Base-by-base conservation (phyloP, 23 tunicate species). In the Clavelina lepadiformis region DNA sequence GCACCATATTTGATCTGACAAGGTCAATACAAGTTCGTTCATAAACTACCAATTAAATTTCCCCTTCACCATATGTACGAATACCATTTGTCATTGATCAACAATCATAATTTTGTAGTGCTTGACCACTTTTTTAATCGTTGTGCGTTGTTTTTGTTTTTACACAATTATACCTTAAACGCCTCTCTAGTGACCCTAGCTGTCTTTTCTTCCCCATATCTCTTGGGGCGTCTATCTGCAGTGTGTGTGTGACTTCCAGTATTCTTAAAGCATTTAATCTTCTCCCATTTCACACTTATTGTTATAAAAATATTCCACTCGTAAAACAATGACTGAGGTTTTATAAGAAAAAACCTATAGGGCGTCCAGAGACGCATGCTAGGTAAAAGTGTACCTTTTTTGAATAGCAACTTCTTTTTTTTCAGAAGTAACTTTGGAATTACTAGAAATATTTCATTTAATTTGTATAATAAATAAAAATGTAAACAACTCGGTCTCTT, bases 381-480 rank as follows among this genome's bases (percentile, higher is more conserved):
- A 58, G 64, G 64, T 58, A 58, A 58, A 30, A 23, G 64, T 25
- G 64, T 6, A 58, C 8, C 21, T 58, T 58, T 25, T 58, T 52
- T 5, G 11, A 30, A 58, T 24, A 58, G 64, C 35, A 27, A 4
- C 11, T 58, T 58, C 5, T 58, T 58, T n/a, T 58, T 58, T 25
- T 5, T n/a, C 11, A n/a, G 8, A 58, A n/a, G 8, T 7, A 58
- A 38, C 8, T 58, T 24, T 58, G 3, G n/a, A 58, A 58, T 13
- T 58, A 58, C 64, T 38, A 58, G 38, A 58, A 58, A 58, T 7
- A 58, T 27, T 30, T 6, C 30, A 4, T 24, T 25, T 58, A 58
- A 7, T 18, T n/a, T 3, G 11, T 30, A 58, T 58, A 24, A 58
- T 11, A 11, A 11, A 41, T 11, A 11, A 41, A 41, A 11, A 11